Percentiles rank a stretch among this genome's conserved stretches.
Conservation (phyloP, 2,113 vertebrate species). For the Crotalus tigris region DNA sequence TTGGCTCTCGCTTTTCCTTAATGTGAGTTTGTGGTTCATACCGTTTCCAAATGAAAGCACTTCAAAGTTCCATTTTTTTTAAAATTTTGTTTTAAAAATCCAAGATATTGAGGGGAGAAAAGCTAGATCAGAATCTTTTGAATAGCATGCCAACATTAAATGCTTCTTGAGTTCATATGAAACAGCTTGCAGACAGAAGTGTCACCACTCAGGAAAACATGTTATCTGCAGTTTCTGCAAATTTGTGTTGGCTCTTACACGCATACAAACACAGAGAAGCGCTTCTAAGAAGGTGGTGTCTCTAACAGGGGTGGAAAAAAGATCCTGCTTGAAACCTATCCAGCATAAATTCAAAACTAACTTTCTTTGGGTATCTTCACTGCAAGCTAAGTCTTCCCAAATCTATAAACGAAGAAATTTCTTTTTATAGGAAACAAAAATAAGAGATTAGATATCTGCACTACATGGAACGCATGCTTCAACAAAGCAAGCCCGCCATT, state of each 20-base stretch:
- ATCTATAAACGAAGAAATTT: background rate
- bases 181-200: background rate
- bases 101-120: background rate
- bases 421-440: conserved; percentile 13
- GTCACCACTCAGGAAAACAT: background rate
- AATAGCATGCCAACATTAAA: background rate
- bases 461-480: background rate
- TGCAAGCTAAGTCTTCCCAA: background rate
- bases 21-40: background rate
- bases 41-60: background rate
- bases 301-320: background rate
- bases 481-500: background rate
- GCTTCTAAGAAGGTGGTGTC: background rate
- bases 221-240: background rate
- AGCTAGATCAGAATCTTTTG: background rate
- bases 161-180: background rate
- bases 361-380: background rate
- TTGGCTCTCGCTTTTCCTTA: background rate
- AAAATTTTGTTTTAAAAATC: background rate
- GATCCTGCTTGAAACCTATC: background rate
- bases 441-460: background rate
- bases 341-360: background rate
- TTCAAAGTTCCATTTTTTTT: background rate
- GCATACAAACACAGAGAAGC: background rate
- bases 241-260: background rate